phyloP scores from a whole-genome alignment of 92 coral and sea anemone species.

The Montipora capitata region DNA sequence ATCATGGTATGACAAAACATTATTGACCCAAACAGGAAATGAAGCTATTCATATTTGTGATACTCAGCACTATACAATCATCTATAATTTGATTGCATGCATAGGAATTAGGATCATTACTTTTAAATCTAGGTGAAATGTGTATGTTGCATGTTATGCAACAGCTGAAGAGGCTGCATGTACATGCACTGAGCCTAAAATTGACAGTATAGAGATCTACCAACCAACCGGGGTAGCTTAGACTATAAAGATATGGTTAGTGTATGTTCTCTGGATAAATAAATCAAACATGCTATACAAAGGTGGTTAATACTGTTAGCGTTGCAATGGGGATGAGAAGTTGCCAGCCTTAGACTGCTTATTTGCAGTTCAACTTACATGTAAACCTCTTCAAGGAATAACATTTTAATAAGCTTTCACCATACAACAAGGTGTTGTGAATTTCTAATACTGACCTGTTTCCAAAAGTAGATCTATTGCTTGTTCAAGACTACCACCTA shows the following conservation, averaged over 20 bases:
- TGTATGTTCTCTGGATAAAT: too few species aligned
- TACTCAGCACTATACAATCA: too few species aligned
- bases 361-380: too few species aligned
- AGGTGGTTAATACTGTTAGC: too few species aligned
- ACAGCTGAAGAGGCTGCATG: slow-evolving; percentile 8
- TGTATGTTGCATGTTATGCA: slow-evolving; percentile 20
- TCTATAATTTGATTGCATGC: slow-evolving; percentile 13
- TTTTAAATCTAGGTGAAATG: slow-evolving; percentile 12
- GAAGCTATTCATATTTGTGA: too few species aligned
- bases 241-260: too few species aligned
- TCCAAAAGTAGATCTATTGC: slow-evolving; percentile 32
- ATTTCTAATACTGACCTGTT: slow-evolving; percentile 24
- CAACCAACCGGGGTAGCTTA: too few species aligned
- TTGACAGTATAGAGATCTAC: too few species aligned
- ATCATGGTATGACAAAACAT: slow-evolving; percentile 24
- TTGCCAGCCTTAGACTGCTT: too few species aligned
- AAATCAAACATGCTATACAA: too few species aligned
- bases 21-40: slow-evolving; percentile 16
- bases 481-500: slow-evolving; percentile 26
- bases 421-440: slow-evolving; percentile 5
- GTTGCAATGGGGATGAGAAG: too few species aligned
- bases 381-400: slow-evolving; percentile 4
- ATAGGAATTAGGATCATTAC: background rate
- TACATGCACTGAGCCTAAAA: background rate
- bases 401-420: slow-evolving; percentile 22